Evolutionary conservation across 2,113 vertebrate species (phyloP), one percentile per base, ranked within the genome.

Genomic region (Perca schrenkii): DNA sequence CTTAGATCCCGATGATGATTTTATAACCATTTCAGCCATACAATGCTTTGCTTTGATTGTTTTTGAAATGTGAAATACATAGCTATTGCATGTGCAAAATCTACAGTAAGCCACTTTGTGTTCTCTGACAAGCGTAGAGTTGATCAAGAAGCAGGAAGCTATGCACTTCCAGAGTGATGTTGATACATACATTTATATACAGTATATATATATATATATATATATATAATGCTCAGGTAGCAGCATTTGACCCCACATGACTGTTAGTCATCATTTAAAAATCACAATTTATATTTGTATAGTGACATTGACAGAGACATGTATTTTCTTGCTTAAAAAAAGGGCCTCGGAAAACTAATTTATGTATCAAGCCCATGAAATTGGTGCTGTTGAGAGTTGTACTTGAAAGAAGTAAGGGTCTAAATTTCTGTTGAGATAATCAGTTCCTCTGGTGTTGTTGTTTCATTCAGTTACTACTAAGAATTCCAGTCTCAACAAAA

Each of bases 201-300:
- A n/a, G n/a, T 7, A 6, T 31, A 36, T 28, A 40, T 49, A 69
- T 58, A 40, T 28, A 43, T 49, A 69, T 58, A 87, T 43, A 72
- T 66, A 73, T 49, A 19, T 8, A 40, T 74, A 88, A 86, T 82
- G 88, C 92, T 94, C 86, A 91, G 90, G 92, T 85, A 88, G 91
- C 79, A 77, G 78, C 71, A 87, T 73, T 79, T 52, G 46, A 77
- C 77, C 82, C 82, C 70, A 74, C 77, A 67, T 68, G 93, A 95
- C 94, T 94, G 93, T 95, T 95, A 93, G 83, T 83, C 88, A 83
- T 90, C 86, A 57, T 85, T 88, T 74, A 53, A 84, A 87, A 88
- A 89, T 72, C 62, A 65, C 54, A 77, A 43, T 89, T 88, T 94
- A 94, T 95, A 94, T 94, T 94, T 95, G 74, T 94, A 93, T 69